These are phyloP conservation scores for Eurytoma californica DNA, from an alignment of 2,888 invertebrate species.

Conservation along the genomic window DNA sequence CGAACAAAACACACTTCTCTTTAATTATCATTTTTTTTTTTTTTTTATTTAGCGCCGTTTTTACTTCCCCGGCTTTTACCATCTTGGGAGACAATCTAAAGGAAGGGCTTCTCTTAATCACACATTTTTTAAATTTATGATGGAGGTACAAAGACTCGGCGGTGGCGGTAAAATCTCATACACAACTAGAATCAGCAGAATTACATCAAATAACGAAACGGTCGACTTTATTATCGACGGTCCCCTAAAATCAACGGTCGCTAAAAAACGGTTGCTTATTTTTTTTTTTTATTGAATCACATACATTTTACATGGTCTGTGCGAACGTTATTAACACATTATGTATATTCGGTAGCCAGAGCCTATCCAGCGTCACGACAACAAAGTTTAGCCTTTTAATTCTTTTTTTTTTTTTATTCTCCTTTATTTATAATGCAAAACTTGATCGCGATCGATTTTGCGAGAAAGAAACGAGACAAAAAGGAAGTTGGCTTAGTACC, in stretches of 20 bases:
- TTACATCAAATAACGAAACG: slow-evolving; percentile 45
- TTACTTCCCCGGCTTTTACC: not conserved
- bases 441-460: not conserved
- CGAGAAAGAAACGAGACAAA: slow-evolving; percentile 31
- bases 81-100: slow-evolving; percentile 20
- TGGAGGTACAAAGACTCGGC: slow-evolving; percentile 36
- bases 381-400: slow-evolving; percentile 52
- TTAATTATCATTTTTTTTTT: slow-evolving; percentile 2
- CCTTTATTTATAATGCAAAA: slow-evolving; percentile 36
- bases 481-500: slow-evolving; percentile 1
- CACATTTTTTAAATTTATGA: slow-evolving; percentile 7
- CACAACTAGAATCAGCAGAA: slow-evolving; percentile 13
- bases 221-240: slow-evolving; percentile 47
- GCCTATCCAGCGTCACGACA: slow-evolving; percentile 62
- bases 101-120: slow-evolving; percentile 20
- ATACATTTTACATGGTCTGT: slow-evolving; percentile 57
- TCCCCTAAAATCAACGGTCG: slow-evolving; percentile 41
- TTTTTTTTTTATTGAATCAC: slow-evolving; percentile 55
- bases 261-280: slow-evolving; percentile 43
- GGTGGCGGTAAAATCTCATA: not conserved
- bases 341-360: slow-evolving; percentile 60
- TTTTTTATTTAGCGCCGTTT: not conserved
- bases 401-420: slow-evolving; percentile 23
- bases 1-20: not conserved
- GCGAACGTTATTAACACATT: slow-evolving; percentile 57